Evolutionary conservation across 2,888 invertebrate species (phyloP), one percentile per base, ranked within the genome.

Genomic region (Thymelicus lineola): DNA sequence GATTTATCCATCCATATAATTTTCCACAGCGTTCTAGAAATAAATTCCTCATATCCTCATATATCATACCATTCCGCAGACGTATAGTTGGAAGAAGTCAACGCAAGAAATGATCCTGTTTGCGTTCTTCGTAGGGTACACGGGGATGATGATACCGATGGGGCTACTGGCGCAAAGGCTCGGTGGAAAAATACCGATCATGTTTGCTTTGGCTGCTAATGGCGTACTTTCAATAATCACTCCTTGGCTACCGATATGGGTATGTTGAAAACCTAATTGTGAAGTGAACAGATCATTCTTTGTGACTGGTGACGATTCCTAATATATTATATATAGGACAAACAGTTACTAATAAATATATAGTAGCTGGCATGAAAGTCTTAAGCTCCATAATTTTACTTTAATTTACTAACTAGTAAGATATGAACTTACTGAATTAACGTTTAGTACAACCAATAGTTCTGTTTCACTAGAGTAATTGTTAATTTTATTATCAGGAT

Each of bases 171-270:
- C 96, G 0, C 95, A 95, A 76, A 89, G 87, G 46, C 94, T 94
- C 80, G 96, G 96, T 0, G 96, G 95, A 0, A 95, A 95, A 76
- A 85, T 87, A 57, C 88, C 96, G 0, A 86, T 94, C 10, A 79
- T 90, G 71, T 70, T 87, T 0, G 93, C 94, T 0, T 78, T 95
- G 45, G 77, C 76, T 1, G 81, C 81, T 0, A 90, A 89, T 46
- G 89, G 86, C 0, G 70, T 88, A 0, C 50, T 86, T 5, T 89
- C 89, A 1, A 78, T 88, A 17, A 60, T 84, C 10, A 86, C 84
- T 0, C 90, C 90, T 0, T 90, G 89, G 90, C 75, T 88, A 36
- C 82, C 88, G 0, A 73, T 86, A 58, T 71, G 85, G 69, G 90
- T 90, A 71, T 83, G 87, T 83, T 9, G 14, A 66, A 42, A 9